Percentiles rank a stretch among this genome's conserved stretches.
Conservation (phyloP, 2,113 vertebrate genomes). For the Erpornis zantholeuca region DNA sequence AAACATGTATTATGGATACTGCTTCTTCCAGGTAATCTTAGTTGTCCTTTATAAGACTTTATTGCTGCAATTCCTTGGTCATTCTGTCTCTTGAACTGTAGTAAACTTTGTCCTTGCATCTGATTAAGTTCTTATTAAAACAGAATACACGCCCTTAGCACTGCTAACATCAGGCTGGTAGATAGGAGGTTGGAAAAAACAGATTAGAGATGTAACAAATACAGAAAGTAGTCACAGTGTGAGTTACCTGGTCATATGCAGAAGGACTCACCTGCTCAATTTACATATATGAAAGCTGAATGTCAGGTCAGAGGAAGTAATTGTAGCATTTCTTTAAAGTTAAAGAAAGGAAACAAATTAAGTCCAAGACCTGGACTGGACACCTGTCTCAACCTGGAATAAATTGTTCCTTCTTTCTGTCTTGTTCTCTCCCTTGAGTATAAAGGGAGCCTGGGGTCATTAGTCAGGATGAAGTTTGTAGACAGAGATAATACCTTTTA, state of each 20-base stretch:
- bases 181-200: background rate
- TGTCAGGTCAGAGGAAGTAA: background rate
- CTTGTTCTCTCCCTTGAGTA: background rate
- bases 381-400: background rate
- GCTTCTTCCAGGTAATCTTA: background rate
- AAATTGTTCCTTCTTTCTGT: background rate
- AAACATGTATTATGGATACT: background rate
- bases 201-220: background rate
- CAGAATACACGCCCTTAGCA: background rate
- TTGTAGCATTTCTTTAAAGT: background rate
- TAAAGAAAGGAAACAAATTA: background rate
- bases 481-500: slow-evolving; percentile 10
- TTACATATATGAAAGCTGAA: background rate
- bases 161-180: background rate
- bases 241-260: background rate
- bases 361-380: background rate
- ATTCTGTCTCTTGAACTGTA: background rate
- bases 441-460: background rate
- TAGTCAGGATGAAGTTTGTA: background rate
- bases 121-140: background rate
- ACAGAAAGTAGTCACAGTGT: background rate
- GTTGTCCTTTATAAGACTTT: background rate
- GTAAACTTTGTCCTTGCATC: background rate
- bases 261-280: background rate
- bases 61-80: background rate